Evolutionary conservation across 2,888 invertebrate genomes (phyloP).

Genomic region (Mayetiola destructor): DNA sequence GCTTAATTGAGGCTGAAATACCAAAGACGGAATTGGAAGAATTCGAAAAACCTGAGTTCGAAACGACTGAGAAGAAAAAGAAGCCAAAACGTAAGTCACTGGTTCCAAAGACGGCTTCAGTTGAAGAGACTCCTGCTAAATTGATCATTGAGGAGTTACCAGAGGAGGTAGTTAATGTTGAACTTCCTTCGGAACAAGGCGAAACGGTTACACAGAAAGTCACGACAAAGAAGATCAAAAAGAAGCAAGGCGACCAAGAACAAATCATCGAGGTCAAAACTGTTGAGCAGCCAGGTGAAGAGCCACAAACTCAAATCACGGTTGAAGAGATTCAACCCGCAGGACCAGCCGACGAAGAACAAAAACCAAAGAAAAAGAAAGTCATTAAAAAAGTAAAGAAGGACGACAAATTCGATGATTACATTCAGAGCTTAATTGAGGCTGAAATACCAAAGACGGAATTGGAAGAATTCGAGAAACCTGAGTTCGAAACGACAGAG

Average conservation of each 20-base stretch:
- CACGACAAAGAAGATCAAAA: constrained; percentile 32
- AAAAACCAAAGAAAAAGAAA: constrained; percentile 15
- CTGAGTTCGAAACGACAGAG: constrained; percentile 1
- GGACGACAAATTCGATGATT: constrained; percentile 16
- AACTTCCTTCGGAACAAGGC: constrained; percentile 21
- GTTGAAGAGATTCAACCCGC: constrained; percentile 22
- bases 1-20: constrained; percentile 31
- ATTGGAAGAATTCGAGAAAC: constrained; percentile 31
- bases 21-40: constrained; percentile 20
- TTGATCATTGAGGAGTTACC: constrained; percentile 14
- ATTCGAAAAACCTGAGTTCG: constrained; percentile 12
- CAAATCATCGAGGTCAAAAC: constrained; percentile 28
- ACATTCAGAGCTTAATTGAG: constrained; percentile 16
- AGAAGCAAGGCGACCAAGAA: constrained; percentile 27
- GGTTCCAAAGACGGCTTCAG: neutral
- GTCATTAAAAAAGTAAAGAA: constrained; percentile 13
- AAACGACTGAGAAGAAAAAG: constrained; percentile 21
- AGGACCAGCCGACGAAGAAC: constrained; percentile 21
- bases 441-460: constrained; percentile 28
- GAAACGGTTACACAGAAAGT: constrained; percentile 21
- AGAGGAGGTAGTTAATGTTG: constrained; percentile 27
- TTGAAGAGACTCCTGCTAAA: constrained; percentile 16
- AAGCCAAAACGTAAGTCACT: constrained; percentile 21
- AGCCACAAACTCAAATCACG: constrained; percentile 29
- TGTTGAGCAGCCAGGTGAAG: constrained; percentile 27